phyloP scores from a whole-genome alignment of 2,888 invertebrate species.

The Eristalis intricaria region DNA sequence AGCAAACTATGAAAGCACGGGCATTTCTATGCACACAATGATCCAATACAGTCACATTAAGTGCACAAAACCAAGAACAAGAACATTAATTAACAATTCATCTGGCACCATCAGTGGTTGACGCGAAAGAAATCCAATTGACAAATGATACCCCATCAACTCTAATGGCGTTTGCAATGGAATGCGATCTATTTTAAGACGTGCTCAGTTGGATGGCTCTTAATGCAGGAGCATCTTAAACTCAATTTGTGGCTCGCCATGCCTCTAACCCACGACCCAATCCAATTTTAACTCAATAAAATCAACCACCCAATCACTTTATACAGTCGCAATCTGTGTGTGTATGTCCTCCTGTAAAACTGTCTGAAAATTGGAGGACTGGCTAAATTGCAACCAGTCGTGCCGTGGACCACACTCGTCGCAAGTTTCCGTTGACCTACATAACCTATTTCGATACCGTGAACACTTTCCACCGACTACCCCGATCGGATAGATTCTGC shows the following conservation, averaged over 20 bases:
- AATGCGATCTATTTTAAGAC: not conserved
- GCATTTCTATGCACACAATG: too few relatives aligned
- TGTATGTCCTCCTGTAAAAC: slow-evolving; percentile 1
- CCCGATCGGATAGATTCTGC: not conserved
- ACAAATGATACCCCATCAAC: not conserved
- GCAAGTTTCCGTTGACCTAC: slow-evolving; percentile 42
- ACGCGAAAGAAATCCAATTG: not conserved
- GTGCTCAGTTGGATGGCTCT: not conserved
- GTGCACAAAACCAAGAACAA: not conserved
- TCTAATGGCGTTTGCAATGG: not conserved
- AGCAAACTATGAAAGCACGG: too few relatives aligned
- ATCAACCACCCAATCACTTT: not conserved
- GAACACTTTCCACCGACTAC: not conserved
- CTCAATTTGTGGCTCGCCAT: not conserved
- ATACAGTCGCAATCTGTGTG: not conserved
- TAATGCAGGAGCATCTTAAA: not conserved
- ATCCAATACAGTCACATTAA: too few relatives aligned
- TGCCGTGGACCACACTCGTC: not conserved
- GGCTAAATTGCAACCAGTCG: not conserved
- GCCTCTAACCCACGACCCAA: not conserved
- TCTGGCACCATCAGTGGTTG: not conserved
- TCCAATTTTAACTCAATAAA: slow-evolving; percentile 17
- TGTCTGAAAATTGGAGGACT: slow-evolving; percentile 22
- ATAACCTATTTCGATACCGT: slow-evolving; percentile 22
- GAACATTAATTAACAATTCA: not conserved